Evolutionary conservation across 2,888 invertebrate genomes (phyloP).

Genomic region (Plebejus argus): DNA sequence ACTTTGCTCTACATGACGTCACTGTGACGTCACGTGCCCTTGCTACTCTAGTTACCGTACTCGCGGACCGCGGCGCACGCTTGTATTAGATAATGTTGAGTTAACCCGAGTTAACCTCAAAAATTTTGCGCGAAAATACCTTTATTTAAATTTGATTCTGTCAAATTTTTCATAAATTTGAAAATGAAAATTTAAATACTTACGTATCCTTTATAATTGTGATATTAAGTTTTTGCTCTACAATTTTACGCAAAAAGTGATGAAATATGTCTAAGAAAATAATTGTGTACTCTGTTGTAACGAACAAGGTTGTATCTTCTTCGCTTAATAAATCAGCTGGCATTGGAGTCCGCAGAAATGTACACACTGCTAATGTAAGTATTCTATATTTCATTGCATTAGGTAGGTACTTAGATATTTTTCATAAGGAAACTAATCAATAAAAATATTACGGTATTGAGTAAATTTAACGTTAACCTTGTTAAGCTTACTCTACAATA

Average conservation of each 20-base stretch:
- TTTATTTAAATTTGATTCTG: background rate
- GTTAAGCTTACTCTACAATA: background rate
- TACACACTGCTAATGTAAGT: constrained; percentile 24
- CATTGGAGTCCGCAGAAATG: background rate
- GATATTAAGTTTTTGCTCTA: background rate
- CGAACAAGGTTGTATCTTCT: constrained; percentile 38
- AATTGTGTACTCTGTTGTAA: constrained; percentile 48
- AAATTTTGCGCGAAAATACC: constrained; percentile 20
- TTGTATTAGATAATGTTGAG: constrained; percentile 10
- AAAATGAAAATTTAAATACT: background rate
- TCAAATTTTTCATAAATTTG: background rate
- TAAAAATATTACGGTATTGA: background rate
- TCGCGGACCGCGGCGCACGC: constrained; percentile 1
- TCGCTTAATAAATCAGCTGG: background rate
- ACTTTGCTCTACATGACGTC: constrained; percentile 8
- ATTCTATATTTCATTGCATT: background rate
- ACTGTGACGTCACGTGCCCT: background rate
- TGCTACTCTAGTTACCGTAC: background rate
- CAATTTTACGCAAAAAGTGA: background rate
- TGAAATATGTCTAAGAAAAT: constrained; percentile 54
- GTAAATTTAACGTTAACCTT: background rate
- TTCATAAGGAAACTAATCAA: background rate
- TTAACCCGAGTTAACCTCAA: constrained; percentile 14
- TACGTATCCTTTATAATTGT: too few relatives aligned
- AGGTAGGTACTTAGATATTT: too few relatives aligned